These are phyloP conservation scores for Channa argus DNA, from an alignment of 2,113 vertebrate species.

Conservation along the genomic window DNA sequence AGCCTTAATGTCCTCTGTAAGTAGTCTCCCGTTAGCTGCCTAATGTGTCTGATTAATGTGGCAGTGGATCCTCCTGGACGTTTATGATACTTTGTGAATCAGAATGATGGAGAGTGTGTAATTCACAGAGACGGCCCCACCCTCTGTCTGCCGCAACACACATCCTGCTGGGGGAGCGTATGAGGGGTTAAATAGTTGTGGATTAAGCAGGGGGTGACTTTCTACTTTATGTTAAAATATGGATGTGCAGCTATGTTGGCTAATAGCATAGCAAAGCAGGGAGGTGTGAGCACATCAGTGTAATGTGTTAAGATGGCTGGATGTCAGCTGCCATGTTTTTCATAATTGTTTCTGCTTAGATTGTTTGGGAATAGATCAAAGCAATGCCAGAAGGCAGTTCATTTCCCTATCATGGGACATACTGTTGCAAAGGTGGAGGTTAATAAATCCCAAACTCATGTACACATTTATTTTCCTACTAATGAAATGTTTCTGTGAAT, in stretches of 20 bases:
- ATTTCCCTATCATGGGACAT: slow-evolving; percentile 49
- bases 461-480: not conserved
- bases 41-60: slow-evolving; percentile 85
- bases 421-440: slow-evolving; percentile 19
- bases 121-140: slow-evolving; percentile 40
- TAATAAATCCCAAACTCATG: slow-evolving; percentile 47
- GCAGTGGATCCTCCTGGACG: slow-evolving; percentile 76
- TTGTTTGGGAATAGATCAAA: slow-evolving; percentile 50
- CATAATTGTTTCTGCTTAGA: slow-evolving; percentile 50
- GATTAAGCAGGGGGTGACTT: slow-evolving; percentile 36
- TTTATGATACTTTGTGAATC: slow-evolving; percentile 83
- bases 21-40: slow-evolving; percentile 78
- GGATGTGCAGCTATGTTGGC: slow-evolving; percentile 82
- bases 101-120: slow-evolving; percentile 70
- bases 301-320: slow-evolving; percentile 22
- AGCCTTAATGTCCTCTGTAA: slow-evolving; percentile 79
- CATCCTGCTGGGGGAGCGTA: slow-evolving; percentile 11
- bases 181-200: slow-evolving; percentile 40
- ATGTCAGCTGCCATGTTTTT: slow-evolving; percentile 46
- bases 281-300: slow-evolving; percentile 66
- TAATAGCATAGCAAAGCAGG: slow-evolving; percentile 66
- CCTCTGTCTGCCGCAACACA: slow-evolving; percentile 13
- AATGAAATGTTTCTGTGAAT: not conserved
- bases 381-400: slow-evolving; percentile 50
- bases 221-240: slow-evolving; percentile 80